Conservation (phyloP, 2,888 invertebrate species). For the Eucera pruinosa region DNA sequence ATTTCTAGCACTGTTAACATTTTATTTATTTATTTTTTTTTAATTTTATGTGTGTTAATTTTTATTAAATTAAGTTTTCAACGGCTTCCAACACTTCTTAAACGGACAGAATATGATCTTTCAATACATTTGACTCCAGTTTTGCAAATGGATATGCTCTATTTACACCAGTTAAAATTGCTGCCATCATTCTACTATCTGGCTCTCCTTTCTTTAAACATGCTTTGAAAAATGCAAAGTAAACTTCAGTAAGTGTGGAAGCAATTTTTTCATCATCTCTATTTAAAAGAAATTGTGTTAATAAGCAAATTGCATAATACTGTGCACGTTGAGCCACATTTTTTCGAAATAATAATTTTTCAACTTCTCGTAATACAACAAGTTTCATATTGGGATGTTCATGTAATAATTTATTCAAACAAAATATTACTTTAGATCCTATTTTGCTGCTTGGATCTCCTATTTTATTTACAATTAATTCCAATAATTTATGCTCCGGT, state of each 20-base stretch:
- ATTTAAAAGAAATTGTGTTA: constrained; percentile 93
- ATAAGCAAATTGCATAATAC: constrained; percentile 96
- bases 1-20: too few relatives aligned
- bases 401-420: constrained; percentile 91
- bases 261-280: constrained; percentile 91
- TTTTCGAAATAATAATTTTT: constrained; percentile 94
- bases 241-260: constrained; percentile 93
- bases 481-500: constrained; percentile 92
- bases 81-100: constrained; percentile 63
- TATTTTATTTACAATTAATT: constrained; percentile 95
- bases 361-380: constrained; percentile 94
- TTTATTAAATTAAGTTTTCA: constrained; percentile 19
- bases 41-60: constrained; percentile 32
- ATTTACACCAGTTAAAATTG: constrained; percentile 92
- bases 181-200: constrained; percentile 93
- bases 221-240: constrained; percentile 98
- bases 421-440: constrained; percentile 94
- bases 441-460: constrained; percentile 96
- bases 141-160: constrained; percentile 94
- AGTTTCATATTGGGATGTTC: constrained; percentile 97
- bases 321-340: constrained; percentile 95
- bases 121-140: constrained; percentile 86
- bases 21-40: too few relatives aligned
- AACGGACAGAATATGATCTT: constrained; percentile 81
- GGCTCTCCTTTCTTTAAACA: constrained; percentile 94